Percentiles rank a stretch among this genome's conserved stretches.
phyloP scores from a whole-genome alignment of 30 jellyfish, hydroid and myxozoan species.

The Mastigias papua region DNA sequence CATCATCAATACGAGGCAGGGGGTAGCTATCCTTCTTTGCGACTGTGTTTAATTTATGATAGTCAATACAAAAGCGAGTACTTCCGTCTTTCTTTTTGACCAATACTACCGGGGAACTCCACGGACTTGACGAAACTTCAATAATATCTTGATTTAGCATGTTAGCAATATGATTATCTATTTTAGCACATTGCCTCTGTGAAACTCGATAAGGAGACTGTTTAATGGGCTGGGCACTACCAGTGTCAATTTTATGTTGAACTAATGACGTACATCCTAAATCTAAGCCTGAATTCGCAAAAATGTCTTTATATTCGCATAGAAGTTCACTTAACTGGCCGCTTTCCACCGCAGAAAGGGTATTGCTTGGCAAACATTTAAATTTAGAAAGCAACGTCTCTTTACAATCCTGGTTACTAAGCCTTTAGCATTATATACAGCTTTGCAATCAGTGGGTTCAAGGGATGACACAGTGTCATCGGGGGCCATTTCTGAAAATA shows the following conservation, averaged over 20 bases:
- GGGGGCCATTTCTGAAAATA: neutral
- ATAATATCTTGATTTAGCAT: no score
- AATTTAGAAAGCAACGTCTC: neutral
- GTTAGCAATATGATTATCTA: no score
- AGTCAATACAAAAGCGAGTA: no score
- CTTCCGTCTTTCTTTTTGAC: no score
- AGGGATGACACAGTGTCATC: neutral
- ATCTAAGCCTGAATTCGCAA: conserved; percentile 28
- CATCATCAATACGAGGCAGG: no score
- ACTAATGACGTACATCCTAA: conserved; percentile 46
- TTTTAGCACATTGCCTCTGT: no score
- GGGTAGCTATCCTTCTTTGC: no score
- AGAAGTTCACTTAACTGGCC: neutral
- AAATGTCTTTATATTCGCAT: neutral
- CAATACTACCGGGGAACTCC: no score
- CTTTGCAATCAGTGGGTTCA: neutral
- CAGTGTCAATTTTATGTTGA: conserved; percentile 58
- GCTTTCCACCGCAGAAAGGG: neutral
- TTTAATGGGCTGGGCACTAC: no score
- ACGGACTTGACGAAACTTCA: no score
- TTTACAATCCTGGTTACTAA: neutral
- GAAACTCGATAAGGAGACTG: no score
- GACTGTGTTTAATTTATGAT: no score
- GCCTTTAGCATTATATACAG: neutral
- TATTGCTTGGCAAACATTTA: conserved; percentile 1